phyloP scores from a whole-genome alignment of 2,797 vertebrate genomes.

The Phoebastria nigripes region DNA sequence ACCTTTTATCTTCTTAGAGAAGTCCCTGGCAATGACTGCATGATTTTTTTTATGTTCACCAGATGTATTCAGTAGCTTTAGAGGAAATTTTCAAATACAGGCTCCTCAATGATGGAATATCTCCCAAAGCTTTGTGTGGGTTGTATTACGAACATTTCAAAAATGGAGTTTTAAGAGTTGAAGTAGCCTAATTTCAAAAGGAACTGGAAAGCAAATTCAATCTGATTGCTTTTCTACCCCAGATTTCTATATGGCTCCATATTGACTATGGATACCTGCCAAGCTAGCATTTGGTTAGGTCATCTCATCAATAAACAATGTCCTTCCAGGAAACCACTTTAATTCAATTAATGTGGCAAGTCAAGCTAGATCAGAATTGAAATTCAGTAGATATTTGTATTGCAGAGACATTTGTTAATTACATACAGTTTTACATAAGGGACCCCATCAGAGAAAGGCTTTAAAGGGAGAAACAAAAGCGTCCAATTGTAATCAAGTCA shows the following conservation, averaged over 20 bases:
- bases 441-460: neutral
- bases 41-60: neutral
- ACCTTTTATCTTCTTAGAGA: neutral
- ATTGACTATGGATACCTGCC: conserved; percentile 6
- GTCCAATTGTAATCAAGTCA: neutral
- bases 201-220: neutral
- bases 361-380: conserved; percentile 46
- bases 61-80: neutral
- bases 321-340: conserved; percentile 64
- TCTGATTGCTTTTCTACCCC: neutral
- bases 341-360: conserved; percentile 54
- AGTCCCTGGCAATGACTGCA: neutral
- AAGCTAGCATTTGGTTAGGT: conserved; percentile 28
- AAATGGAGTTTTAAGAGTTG: neutral
- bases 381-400: conserved; percentile 47
- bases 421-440: neutral
- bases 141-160: neutral
- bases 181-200: neutral
- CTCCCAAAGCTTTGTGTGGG: neutral
- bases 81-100: neutral
- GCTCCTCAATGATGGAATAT: neutral
- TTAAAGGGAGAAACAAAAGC: neutral
- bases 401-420: conserved; percentile 51
- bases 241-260: neutral
- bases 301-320: conserved; percentile 44